A percentile compares a stretch with the other conserved stretches of the same genome.
These are phyloP conservation scores for Calosoma granatense DNA, from an alignment of 1,140 invertebrate species.

Conservation along the genomic window DNA sequence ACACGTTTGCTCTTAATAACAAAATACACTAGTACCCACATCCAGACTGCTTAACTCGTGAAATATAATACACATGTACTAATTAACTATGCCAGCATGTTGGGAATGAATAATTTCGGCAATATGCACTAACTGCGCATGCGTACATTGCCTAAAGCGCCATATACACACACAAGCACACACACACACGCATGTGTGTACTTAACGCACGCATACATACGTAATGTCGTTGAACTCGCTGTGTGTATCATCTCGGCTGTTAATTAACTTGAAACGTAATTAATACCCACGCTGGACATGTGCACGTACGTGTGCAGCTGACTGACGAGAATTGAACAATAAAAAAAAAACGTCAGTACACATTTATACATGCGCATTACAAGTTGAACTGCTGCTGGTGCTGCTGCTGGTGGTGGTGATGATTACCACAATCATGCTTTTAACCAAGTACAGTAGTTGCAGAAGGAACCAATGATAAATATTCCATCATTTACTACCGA, in stretches of 20 bases:
- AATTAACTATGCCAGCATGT: too few relatives aligned
- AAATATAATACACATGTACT: too few relatives aligned
- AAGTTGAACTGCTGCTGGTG: neutral
- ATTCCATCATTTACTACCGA: too few relatives aligned
- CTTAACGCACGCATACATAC: too few relatives aligned
- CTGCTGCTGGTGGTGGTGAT: neutral
- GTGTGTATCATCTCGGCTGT: constrained; percentile 15
- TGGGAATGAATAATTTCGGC: neutral
- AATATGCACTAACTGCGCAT: neutral
- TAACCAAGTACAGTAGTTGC: too few relatives aligned
- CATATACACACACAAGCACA: too few relatives aligned
- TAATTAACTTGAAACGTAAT: constrained; percentile 19
- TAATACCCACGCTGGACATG: constrained; percentile 17
- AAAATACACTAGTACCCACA: too few relatives aligned
- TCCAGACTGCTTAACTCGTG: too few relatives aligned
- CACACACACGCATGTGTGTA: too few relatives aligned
- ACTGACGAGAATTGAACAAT: constrained; percentile 19
- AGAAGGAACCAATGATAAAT: too few relatives aligned
- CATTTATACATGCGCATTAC: constrained; percentile 14
- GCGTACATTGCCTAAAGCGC: neutral
- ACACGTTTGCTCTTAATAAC: too few relatives aligned
- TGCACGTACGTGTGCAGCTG: constrained; percentile 14
- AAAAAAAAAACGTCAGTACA: constrained; percentile 14
- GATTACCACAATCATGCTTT: too few relatives aligned
- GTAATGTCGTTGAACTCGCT: constrained; percentile 4